Percentiles rank a stretch among this genome's conserved stretches.
These are phyloP conservation scores for Schrankia costaestrigalis DNA, from an alignment of 2,888 invertebrate genomes.

Conservation along the genomic window DNA sequence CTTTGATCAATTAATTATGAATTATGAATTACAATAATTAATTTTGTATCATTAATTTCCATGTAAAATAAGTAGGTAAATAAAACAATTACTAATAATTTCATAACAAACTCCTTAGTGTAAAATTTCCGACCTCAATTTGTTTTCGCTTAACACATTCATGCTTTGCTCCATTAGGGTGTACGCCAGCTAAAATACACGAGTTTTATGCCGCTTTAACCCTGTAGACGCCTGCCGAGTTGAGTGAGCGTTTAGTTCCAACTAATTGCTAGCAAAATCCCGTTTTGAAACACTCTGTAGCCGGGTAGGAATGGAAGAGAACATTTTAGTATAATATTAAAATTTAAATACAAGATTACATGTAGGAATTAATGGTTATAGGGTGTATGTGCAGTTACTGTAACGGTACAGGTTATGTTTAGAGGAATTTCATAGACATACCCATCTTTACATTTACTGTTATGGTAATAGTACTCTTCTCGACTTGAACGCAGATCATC, in stretches of 20 bases:
- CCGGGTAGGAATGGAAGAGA: slow-evolving; percentile 4
- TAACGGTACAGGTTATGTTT: too few relatives aligned
- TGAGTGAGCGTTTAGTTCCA: slow-evolving; percentile 28
- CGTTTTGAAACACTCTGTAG: slow-evolving; percentile 14
- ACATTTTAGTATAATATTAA: slow-evolving; percentile 18
- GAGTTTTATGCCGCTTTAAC: slow-evolving; percentile 24
- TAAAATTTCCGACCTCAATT: slow-evolving; percentile 5
- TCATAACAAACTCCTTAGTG: too few relatives aligned
- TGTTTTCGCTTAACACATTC: slow-evolving; percentile 6
- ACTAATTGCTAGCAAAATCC: slow-evolving; percentile 33
- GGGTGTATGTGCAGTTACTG: too few relatives aligned
- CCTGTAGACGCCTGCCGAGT: slow-evolving; percentile 16
- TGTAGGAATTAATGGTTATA: slow-evolving; percentile 15
- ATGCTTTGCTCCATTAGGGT: slow-evolving; percentile 14
- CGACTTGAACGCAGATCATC: too few relatives aligned
- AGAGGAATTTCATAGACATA: too few relatives aligned
- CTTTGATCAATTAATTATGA: too few relatives aligned
- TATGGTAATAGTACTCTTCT: too few relatives aligned
- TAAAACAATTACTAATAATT: too few relatives aligned
- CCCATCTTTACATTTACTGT: too few relatives aligned
- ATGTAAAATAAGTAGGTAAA: too few relatives aligned
- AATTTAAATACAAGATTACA: slow-evolving; percentile 22
- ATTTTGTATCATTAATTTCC: too few relatives aligned
- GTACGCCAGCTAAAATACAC: slow-evolving; percentile 18
- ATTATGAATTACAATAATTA: too few relatives aligned